Evolutionary conservation across 1,140 invertebrate genomes (phyloP).

Genomic region (Conus betulinus): DNA sequence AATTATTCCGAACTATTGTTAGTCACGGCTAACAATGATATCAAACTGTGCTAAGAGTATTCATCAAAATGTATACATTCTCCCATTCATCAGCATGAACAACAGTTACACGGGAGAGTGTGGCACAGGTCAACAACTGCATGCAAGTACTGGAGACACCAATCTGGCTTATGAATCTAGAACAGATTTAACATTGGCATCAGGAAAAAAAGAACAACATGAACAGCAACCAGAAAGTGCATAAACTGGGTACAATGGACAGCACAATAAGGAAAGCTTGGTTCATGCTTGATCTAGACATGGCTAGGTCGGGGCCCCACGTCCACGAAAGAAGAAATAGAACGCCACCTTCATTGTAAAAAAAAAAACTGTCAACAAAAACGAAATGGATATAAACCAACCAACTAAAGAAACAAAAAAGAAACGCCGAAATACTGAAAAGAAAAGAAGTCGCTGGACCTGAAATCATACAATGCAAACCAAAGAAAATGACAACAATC

Average conservation of each 20-base stretch:
- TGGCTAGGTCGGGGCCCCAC: not conserved
- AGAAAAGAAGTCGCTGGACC: not conserved
- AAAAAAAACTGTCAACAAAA: not conserved
- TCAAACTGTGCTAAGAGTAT: too few species aligned
- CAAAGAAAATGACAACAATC: not conserved
- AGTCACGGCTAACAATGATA: not conserved
- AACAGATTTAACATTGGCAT: not conserved
- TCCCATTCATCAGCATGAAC: not conserved
- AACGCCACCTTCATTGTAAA: not conserved
- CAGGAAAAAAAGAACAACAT: not conserved
- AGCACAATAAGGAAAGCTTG: constrained; percentile 15
- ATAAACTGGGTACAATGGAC: not conserved
- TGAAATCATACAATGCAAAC: not conserved
- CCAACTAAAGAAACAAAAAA: not conserved
- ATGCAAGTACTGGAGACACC: not conserved
- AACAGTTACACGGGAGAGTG: not conserved
- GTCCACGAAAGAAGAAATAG: not conserved
- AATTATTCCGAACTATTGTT: not conserved
- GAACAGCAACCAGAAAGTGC: not conserved
- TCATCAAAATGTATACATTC: not conserved
- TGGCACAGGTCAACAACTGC: not conserved
- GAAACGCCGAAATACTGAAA: not conserved
- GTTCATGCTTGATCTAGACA: not conserved
- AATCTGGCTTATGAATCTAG: not conserved
- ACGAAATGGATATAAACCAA: not conserved